A percentile compares a stretch with the other conserved stretches of the same genome.
Evolutionary conservation across 2,888 invertebrate species (phyloP).

Genomic region (Globia sparganii): DNA sequence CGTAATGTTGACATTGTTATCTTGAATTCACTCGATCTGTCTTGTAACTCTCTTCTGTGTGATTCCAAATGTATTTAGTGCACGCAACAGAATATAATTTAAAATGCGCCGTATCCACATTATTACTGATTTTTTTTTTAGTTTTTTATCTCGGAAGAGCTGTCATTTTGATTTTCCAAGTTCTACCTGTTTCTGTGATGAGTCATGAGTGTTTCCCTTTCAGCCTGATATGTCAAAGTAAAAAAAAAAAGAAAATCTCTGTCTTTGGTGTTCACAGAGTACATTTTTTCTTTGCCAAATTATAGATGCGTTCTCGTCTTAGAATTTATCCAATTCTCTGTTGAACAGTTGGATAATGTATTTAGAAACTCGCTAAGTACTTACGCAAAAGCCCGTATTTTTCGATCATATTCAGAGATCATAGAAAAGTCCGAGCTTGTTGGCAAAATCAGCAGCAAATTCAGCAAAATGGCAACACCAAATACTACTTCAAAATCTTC

Average conservation of each 20-base stretch:
- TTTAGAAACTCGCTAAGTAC: not conserved
- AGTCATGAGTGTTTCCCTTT: too few species aligned
- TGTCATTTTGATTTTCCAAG: slow-evolving; percentile 39
- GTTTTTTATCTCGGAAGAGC: slow-evolving; percentile 31
- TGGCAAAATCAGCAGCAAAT: slow-evolving; percentile 1
- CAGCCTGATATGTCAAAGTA: too few species aligned
- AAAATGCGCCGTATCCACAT: slow-evolving; percentile 55
- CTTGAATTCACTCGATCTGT: slow-evolving; percentile 30
- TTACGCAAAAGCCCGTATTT: too few species aligned
- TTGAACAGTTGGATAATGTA: not conserved
- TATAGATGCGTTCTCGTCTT: too few species aligned
- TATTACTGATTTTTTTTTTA: slow-evolving; percentile 52
- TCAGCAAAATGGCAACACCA: slow-evolving; percentile 26
- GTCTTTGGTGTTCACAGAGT: not conserved
- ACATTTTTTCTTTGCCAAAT: too few species aligned
- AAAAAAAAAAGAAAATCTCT: not conserved
- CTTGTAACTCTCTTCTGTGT: slow-evolving; percentile 35
- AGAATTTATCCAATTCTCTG: not conserved
- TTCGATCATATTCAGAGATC: too few species aligned
- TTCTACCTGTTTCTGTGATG: not conserved
- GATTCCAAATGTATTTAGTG: slow-evolving; percentile 32
- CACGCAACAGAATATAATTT: slow-evolving; percentile 31
- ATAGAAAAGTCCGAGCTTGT: not conserved
- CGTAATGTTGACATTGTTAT: slow-evolving; percentile 61
- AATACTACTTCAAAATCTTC: not conserved